Percentiles rank a stretch among this genome's conserved stretches.
Conservation (phyloP, 2,797 vertebrate species). For the Darevskia nairensis region DNA sequence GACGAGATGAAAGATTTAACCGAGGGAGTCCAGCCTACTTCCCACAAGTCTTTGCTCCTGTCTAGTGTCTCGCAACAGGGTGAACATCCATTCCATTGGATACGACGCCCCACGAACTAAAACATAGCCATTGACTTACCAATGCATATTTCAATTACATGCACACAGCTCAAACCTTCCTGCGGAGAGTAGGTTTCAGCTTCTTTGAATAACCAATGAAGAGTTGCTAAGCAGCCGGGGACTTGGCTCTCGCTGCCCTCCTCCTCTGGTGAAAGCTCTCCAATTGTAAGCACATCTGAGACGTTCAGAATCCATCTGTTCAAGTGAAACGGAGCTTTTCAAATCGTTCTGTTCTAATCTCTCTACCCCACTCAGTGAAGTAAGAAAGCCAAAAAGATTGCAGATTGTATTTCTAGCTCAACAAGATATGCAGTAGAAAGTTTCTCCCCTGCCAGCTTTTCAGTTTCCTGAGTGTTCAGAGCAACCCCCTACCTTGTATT, state of each 20-base stretch:
- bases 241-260: background rate
- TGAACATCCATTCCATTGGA: too few relatives aligned
- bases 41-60: too few relatives aligned
- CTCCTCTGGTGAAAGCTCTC: background rate
- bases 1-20: too few relatives aligned
- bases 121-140: too few relatives aligned
- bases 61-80: too few relatives aligned
- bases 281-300: background rate
- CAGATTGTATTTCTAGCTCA: background rate
- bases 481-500: background rate
- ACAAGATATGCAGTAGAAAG: background rate
- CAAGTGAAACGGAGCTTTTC: background rate
- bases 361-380: background rate
- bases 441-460: background rate
- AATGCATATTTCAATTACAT: background rate
- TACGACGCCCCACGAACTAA: too few relatives aligned
- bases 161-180: background rate
- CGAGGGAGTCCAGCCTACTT: too few relatives aligned
- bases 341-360: background rate
- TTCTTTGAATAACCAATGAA: conserved; percentile 3
- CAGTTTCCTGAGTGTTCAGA: background rate
- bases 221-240: conserved; percentile 4
- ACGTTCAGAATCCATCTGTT: background rate
- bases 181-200: background rate
- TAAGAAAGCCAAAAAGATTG: background rate